These are phyloP conservation scores for Ophioninae sp. DNA, from an alignment of 2,888 invertebrate species.

Conservation along the genomic window DNA sequence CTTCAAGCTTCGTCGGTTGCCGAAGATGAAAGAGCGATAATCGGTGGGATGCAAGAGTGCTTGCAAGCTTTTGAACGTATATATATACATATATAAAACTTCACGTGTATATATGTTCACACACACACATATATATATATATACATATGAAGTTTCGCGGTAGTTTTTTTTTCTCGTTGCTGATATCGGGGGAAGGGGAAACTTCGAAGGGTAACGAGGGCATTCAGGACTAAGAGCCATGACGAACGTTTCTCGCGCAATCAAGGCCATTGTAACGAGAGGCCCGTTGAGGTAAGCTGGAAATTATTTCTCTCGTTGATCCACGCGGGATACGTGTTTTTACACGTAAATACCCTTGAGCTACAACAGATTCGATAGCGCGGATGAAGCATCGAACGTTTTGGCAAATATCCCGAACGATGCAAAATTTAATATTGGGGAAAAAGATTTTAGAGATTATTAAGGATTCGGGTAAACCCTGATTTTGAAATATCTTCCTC, in stretches of 20 bases:
- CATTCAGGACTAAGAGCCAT: constrained; percentile 73
- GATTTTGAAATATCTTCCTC: no score
- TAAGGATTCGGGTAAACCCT: no score
- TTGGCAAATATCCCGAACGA: not conserved
- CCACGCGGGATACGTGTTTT: not conserved
- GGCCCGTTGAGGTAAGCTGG: constrained; percentile 20
- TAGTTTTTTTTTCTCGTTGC: constrained; percentile 41
- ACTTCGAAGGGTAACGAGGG: constrained; percentile 72
- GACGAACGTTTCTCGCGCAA: constrained; percentile 74
- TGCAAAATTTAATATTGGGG: not conserved
- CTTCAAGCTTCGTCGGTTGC: constrained; percentile 19
- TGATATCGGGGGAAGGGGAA: constrained; percentile 13
- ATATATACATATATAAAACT: constrained; percentile 18
- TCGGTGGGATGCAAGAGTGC: constrained; percentile 8
- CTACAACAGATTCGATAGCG: not conserved
- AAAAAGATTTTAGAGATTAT: no score
- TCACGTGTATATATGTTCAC: constrained; percentile 16
- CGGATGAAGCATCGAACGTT: constrained; percentile 13
- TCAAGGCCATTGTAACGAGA: constrained; percentile 72
- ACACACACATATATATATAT: not conserved
- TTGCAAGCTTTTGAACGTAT: constrained; percentile 24
- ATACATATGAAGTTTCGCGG: constrained; percentile 47
- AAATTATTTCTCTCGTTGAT: constrained; percentile 44
- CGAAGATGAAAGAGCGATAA: constrained; percentile 18
- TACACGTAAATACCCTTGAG: not conserved